A percentile compares a stretch with the other conserved stretches of the same genome.
These are phyloP conservation scores for Trypoxylon attenuatum DNA, from an alignment of 2,888 invertebrate species.

Conservation along the genomic window DNA sequence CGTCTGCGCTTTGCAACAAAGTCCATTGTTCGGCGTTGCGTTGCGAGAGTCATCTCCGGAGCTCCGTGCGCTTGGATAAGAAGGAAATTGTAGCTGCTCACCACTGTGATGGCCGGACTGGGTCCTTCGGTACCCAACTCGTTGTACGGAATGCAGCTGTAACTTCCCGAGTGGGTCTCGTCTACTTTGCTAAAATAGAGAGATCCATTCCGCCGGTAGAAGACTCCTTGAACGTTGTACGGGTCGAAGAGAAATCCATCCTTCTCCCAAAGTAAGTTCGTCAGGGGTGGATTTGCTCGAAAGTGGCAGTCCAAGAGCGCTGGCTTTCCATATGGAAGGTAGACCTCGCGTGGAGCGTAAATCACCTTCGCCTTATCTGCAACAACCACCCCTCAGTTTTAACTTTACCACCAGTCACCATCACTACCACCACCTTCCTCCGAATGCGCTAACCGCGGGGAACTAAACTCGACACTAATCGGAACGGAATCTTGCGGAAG, in stretches of 20 bases:
- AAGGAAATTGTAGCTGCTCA: slow-evolving; percentile 51
- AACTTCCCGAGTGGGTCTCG: slow-evolving; percentile 89
- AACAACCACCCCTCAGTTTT: no score
- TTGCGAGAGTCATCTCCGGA: no score
- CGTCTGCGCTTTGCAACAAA: no score
- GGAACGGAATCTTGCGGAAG: not conserved
- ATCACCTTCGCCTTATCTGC: slow-evolving; percentile 94
- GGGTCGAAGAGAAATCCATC: slow-evolving; percentile 94
- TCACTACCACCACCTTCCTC: no score
- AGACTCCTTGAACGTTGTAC: slow-evolving; percentile 90
- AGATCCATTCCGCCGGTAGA: slow-evolving; percentile 89
- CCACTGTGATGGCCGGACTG: slow-evolving; percentile 88
- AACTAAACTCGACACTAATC: not conserved
- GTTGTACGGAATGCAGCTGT: slow-evolving; percentile 95
- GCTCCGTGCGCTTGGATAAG: no score
- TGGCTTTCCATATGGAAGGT: slow-evolving; percentile 87
- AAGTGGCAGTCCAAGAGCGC: slow-evolving; percentile 93
- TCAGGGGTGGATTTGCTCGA: slow-evolving; percentile 92
- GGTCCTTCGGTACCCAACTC: slow-evolving; percentile 90
- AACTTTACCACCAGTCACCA: no score
- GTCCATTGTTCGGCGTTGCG: no score
- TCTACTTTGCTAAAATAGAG: slow-evolving; percentile 89
- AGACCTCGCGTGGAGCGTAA: slow-evolving; percentile 89
- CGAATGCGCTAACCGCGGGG: not conserved
- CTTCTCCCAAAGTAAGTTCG: slow-evolving; percentile 94